phyloP scores from a whole-genome alignment of 2,888 invertebrate species.

The Yponomeuta cagnagella region DNA sequence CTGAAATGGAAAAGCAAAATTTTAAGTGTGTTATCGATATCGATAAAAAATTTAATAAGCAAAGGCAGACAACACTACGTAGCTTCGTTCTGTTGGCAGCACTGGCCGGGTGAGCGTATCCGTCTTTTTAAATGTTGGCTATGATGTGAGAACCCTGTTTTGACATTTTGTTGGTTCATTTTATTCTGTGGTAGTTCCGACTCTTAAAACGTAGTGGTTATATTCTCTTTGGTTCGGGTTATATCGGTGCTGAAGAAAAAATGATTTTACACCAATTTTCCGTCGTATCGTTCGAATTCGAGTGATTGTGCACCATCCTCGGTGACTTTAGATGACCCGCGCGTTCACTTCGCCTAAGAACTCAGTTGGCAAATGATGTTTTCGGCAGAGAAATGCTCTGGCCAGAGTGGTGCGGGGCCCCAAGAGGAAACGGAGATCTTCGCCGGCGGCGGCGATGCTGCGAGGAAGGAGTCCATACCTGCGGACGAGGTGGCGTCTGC shows the following conservation, averaged over 20 bases:
- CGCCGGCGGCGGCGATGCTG: constrained; percentile 46
- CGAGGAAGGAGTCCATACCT: constrained; percentile 48
- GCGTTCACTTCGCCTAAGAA: constrained; percentile 53
- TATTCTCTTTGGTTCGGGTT: no score
- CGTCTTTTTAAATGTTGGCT: no score
- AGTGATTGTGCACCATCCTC: constrained; percentile 53
- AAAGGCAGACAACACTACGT: no score
- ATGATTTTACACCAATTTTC: constrained; percentile 62
- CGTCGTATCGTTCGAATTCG: constrained; percentile 47
- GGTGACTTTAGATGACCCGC: constrained; percentile 70
- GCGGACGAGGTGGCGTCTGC: constrained; percentile 57
- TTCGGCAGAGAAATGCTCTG: constrained; percentile 67
- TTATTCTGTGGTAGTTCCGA: no score
- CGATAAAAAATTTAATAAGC: no score
- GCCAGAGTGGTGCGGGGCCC: constrained; percentile 49
- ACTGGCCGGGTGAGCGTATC: no score
- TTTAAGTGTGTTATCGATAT: no score
- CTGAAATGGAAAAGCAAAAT: no score
- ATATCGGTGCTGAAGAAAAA: constrained; percentile 65
- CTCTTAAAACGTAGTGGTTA: no score
- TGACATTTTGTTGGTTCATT: no score
- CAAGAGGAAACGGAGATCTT: constrained; percentile 48
- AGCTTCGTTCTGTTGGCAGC: no score
- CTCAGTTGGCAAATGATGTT: constrained; percentile 67
- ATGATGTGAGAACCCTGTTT: no score